These are phyloP conservation scores for Cynocephalus volans DNA, from an alignment of 2,113 vertebrate genomes.

Conservation along the genomic window DNA sequence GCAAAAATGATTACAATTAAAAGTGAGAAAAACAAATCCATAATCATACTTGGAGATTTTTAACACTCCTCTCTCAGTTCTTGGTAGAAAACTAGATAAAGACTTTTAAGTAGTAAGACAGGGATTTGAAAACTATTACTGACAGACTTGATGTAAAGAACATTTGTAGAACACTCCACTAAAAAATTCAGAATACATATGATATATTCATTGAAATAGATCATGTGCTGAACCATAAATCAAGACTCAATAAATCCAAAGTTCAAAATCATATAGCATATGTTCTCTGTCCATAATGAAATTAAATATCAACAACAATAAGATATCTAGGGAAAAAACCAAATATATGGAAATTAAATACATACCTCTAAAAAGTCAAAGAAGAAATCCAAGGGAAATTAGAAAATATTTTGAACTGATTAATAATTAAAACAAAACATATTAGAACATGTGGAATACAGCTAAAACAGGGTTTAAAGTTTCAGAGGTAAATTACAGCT, in stretches of 20 bases:
- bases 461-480: background rate
- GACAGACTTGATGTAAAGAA: background rate
- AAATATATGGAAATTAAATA: constrained; percentile 29
- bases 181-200: background rate
- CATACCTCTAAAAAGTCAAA: background rate
- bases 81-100: background rate
- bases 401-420: constrained; percentile 2
- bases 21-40: background rate
- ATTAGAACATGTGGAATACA: background rate
- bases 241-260: background rate
- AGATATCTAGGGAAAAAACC: background rate
- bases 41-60: background rate
- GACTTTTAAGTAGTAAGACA: background rate
- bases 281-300: background rate
- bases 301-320: background rate
- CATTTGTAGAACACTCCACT: background rate
- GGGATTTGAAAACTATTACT: background rate
- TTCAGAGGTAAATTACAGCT: background rate
- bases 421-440: background rate
- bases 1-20: background rate
- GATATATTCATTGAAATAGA: background rate
- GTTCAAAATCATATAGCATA: background rate
- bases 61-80: background rate
- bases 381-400: constrained; percentile 8
- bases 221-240: background rate